phyloP scores from a whole-genome alignment of 92 coral and sea anemone species.

The Zoanthus solanderi region DNA sequence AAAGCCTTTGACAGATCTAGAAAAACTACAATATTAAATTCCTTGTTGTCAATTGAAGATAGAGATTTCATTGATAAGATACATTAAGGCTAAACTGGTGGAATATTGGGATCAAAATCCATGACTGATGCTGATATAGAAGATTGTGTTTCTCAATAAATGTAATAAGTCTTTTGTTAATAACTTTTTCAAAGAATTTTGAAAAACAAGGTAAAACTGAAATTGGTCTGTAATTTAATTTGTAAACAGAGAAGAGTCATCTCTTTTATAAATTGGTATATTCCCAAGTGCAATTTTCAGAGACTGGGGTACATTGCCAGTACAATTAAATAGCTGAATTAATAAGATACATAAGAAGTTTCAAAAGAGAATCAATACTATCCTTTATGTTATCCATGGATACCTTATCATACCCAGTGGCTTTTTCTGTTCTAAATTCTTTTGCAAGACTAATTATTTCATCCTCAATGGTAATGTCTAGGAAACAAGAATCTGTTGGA shows the following conservation, averaged over 20 bases:
- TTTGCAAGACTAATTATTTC: constrained; percentile 9
- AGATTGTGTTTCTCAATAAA: constrained; percentile 23
- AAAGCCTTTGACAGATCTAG: constrained; percentile 40
- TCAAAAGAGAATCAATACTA: background rate
- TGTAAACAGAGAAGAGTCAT: constrained; percentile 21
- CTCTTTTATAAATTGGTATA: constrained; percentile 32
- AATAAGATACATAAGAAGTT: constrained; percentile 24
- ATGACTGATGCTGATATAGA: constrained; percentile 19
- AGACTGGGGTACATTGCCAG: constrained; percentile 42
- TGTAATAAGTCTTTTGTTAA: constrained; percentile 28
- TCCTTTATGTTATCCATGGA: constrained; percentile 20
- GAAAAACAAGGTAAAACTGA: constrained; percentile 38
- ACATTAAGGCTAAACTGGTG: background rate
- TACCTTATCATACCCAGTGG: constrained; percentile 38
- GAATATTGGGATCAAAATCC: constrained; percentile 15
- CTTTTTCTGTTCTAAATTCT: constrained; percentile 20
- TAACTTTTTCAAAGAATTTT: constrained; percentile 34
- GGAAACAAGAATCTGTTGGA: constrained; percentile 17
- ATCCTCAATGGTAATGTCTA: background rate
- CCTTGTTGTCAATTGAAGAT: constrained; percentile 32
- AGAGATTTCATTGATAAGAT: constrained; percentile 28
- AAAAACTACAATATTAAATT: constrained; percentile 43
- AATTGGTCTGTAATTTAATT: constrained; percentile 38
- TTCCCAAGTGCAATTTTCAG: constrained; percentile 36
- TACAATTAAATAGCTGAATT: constrained; percentile 27